Percentiles rank a stretch among this genome's conserved stretches.
Evolutionary conservation across 2,797 vertebrate species (phyloP).

Genomic region (Bovichtus diacanthus): DNA sequence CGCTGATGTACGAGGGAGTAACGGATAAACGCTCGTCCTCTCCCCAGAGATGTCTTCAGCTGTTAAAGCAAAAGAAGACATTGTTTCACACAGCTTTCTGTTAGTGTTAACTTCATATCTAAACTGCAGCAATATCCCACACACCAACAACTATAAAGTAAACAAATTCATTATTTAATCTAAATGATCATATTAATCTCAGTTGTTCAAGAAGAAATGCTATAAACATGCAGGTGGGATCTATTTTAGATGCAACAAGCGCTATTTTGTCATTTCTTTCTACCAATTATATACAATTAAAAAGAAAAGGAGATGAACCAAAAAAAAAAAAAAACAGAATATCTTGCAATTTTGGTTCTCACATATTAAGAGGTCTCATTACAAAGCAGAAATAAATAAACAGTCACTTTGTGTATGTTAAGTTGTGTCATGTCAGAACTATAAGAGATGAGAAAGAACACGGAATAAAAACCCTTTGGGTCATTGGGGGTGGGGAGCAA

Average conservation of each 20-base stretch:
- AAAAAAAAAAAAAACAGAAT: too few relatives aligned
- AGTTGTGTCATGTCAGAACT: neutral
- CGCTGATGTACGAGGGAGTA: constrained; percentile 97
- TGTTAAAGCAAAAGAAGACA: constrained; percentile 64
- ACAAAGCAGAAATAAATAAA: too few relatives aligned
- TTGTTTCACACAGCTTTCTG: constrained; percentile 1
- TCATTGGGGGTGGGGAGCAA: neutral
- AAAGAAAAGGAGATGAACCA: too few relatives aligned
- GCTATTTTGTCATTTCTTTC: neutral
- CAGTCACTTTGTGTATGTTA: neutral
- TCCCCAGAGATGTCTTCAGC: constrained; percentile 95
- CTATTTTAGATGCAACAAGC: neutral
- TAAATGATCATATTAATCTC: neutral
- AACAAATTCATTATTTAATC: neutral
- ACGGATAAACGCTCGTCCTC: constrained; percentile 94
- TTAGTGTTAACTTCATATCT: neutral
- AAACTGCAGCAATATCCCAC: neutral
- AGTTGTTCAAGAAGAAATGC: neutral
- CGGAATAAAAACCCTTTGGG: neutral
- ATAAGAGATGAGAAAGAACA: neutral
- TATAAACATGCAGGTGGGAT: neutral
- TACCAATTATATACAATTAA: too few relatives aligned
- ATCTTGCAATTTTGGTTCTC: too few relatives aligned
- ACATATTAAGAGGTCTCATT: too few relatives aligned
- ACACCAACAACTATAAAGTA: neutral